Evolutionary conservation across 2,797 vertebrate species (phyloP).

Genomic region (Pseudocheirus occidentalis): DNA sequence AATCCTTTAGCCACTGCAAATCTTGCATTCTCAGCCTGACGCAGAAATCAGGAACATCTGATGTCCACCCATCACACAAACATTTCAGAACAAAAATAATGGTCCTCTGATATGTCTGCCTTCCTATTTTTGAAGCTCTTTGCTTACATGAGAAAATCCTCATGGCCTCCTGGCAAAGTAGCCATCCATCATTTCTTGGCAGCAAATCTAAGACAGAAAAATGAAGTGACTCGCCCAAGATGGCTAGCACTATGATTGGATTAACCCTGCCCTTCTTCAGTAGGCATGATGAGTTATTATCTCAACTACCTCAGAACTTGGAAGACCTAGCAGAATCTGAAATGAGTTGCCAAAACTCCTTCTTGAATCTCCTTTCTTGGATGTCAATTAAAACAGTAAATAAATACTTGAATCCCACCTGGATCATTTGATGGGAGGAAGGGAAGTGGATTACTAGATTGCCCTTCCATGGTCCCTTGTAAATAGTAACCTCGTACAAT

Average conservation of each 20-base stretch:
- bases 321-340: background rate
- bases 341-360: background rate
- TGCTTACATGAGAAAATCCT: background rate
- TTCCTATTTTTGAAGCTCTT: constrained; percentile 8
- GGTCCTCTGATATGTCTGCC: background rate
- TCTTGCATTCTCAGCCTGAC: background rate
- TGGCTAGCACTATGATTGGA: background rate
- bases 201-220: background rate
- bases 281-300: background rate
- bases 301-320: background rate
- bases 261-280: background rate
- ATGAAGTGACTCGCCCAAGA: background rate
- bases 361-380: constrained; percentile 9
- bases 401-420: background rate
- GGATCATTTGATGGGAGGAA: constrained; percentile 1
- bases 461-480: background rate
- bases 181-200: background rate
- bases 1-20: background rate
- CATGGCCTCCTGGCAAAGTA: background rate
- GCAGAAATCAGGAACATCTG: background rate
- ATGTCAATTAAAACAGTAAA: background rate
- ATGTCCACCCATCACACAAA: background rate
- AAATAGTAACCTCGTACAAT: constrained; percentile 5
- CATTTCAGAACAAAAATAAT: background rate
- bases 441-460: fast-evolving